A percentile compares a stretch with the other conserved stretches of the same genome.
Evolutionary conservation across 2,797 vertebrate genomes (phyloP).

Genomic region (Botia almorhae): DNA sequence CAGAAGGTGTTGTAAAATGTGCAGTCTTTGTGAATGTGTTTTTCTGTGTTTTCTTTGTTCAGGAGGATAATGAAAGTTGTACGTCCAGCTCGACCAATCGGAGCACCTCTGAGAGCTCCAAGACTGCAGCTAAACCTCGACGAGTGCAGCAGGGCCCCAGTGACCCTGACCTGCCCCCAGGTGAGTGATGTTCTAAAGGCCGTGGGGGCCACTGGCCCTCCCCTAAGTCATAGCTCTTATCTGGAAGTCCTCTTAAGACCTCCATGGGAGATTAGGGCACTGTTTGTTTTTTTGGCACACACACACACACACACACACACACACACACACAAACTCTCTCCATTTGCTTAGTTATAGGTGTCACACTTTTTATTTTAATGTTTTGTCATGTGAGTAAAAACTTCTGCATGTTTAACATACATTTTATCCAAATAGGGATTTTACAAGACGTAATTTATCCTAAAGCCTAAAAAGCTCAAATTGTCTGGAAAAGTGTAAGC

Average conservation of each 20-base stretch:
- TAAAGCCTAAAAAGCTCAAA: no score
- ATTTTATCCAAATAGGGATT: neutral
- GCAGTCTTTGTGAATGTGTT: slow-evolving; percentile 31
- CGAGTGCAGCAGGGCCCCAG: slow-evolving; percentile 88
- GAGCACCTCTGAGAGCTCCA: slow-evolving; percentile 82
- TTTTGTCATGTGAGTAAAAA: neutral
- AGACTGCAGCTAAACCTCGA: slow-evolving; percentile 84
- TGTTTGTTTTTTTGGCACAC: neutral
- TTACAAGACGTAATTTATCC: neutral
- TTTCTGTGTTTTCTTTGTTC: slow-evolving; percentile 57
- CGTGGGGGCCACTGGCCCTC: slow-evolving; percentile 50
- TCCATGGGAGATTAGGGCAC: neutral
- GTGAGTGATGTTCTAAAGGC: slow-evolving; percentile 77
- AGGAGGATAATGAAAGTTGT: slow-evolving; percentile 93
- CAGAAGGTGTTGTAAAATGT: no score
- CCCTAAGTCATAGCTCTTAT: slow-evolving; percentile 39
- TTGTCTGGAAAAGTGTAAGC: neutral
- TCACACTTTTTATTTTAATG: neutral
- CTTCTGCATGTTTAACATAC: neutral
- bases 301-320: no score
- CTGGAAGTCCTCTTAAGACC: slow-evolving; percentile 33
- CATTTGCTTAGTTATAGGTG: neutral
- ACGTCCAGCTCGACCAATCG: slow-evolving; percentile 90
- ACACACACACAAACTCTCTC: no score
- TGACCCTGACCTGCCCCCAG: slow-evolving; percentile 95